Percentiles rank a stretch among this genome's conserved stretches.
Conservation (phyloP, 2,888 invertebrate genomes). For the Ecliptopera silaceata region DNA sequence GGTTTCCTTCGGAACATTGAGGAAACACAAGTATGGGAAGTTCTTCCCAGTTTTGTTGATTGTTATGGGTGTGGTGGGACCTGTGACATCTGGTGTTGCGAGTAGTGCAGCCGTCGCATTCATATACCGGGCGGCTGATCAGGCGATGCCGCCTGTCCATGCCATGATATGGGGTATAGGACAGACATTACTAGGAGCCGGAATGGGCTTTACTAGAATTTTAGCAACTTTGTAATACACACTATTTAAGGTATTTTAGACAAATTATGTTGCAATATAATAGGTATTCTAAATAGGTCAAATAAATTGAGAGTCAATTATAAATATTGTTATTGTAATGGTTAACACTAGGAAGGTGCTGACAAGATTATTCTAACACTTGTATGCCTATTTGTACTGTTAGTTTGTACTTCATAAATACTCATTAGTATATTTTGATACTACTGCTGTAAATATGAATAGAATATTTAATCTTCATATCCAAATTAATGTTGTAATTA, state of each 20-base stretch:
- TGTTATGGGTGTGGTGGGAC: slow-evolving; percentile 94
- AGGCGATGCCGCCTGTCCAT: slow-evolving; percentile 95
- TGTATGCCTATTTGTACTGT: slow-evolving; percentile 35
- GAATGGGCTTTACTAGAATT: slow-evolving; percentile 96
- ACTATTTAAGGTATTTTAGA: slow-evolving; percentile 32
- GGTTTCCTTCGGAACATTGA: slow-evolving; percentile 94
- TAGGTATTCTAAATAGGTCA: slow-evolving; percentile 37
- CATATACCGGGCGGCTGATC: slow-evolving; percentile 94
- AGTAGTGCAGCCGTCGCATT: slow-evolving; percentile 97
- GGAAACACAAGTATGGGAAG: slow-evolving; percentile 97
- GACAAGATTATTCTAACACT: slow-evolving; percentile 41
- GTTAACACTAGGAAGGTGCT: slow-evolving; percentile 51
- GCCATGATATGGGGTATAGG: slow-evolving; percentile 98
- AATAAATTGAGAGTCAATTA: slow-evolving; percentile 62
- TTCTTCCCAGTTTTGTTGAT: slow-evolving; percentile 95
- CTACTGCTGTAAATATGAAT: slow-evolving; percentile 38
- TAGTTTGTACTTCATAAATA: slow-evolving; percentile 44
- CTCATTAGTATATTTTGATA: slow-evolving; percentile 43
- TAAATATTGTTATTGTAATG: slow-evolving; percentile 49
- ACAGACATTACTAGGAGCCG: slow-evolving; percentile 94
- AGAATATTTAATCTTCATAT: slow-evolving; percentile 6
- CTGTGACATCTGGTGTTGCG: slow-evolving; percentile 93
- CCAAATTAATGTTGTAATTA: slow-evolving; percentile 7
- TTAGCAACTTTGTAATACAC: slow-evolving; percentile 91
- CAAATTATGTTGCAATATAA: slow-evolving; percentile 34